phyloP scores from a whole-genome alignment of 2,888 invertebrate genomes.

The Hypolimnas misippus region DNA sequence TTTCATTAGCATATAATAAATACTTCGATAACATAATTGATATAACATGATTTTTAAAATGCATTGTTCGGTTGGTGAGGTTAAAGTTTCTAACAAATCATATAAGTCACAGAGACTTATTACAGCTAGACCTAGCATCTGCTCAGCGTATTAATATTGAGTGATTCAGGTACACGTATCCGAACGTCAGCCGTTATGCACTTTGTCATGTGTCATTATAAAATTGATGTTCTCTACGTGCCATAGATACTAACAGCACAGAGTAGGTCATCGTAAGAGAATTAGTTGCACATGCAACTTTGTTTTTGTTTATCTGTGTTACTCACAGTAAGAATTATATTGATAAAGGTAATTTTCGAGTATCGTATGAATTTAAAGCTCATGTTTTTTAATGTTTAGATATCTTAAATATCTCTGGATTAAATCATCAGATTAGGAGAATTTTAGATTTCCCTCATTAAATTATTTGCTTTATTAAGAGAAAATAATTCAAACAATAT shows the following conservation, averaged over 20 bases:
- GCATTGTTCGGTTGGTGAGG: neutral
- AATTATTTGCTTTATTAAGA: no score
- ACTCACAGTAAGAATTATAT: slow-evolving; percentile 1
- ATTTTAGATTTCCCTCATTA: no score
- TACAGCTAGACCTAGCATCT: slow-evolving; percentile 19
- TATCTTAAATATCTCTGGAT: no score
- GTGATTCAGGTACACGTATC: slow-evolving; percentile 31
- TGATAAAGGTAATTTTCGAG: no score
- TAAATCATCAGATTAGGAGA: no score
- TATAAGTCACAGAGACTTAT: slow-evolving; percentile 17
- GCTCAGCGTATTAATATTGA: slow-evolving; percentile 14
- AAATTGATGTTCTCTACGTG: slow-evolving; percentile 46
- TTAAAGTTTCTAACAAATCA: neutral
- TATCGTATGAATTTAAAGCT: no score
- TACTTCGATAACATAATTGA: slow-evolving; percentile 11
- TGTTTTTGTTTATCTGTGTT: slow-evolving; percentile 9
- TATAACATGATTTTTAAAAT: slow-evolving; percentile 8
- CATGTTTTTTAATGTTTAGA: no score
- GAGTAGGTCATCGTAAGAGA: slow-evolving; percentile 36
- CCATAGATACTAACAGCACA: slow-evolving; percentile 32
- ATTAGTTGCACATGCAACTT: slow-evolving; percentile 26
- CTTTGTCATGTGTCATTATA: slow-evolving; percentile 47
- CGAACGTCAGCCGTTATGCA: slow-evolving; percentile 32
- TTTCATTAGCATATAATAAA: slow-evolving; percentile 22
- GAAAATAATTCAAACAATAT: no score